These are phyloP conservation scores for Adelphocoris suturalis DNA, from an alignment of 2,888 invertebrate species.

Conservation along the genomic window DNA sequence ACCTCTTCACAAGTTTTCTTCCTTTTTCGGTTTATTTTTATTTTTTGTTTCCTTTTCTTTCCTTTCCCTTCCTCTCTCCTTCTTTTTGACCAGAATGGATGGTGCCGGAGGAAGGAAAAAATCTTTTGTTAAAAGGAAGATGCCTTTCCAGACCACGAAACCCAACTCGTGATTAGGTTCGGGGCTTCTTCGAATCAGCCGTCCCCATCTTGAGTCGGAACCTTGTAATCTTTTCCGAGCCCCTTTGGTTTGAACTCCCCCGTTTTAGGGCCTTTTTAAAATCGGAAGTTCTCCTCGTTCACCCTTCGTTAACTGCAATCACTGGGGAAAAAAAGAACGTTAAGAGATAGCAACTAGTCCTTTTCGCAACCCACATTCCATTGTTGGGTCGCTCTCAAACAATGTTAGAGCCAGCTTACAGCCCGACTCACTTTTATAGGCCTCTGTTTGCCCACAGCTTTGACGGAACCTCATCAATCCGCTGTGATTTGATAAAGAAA, in stretches of 20 bases:
- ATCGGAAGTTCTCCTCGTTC: constrained; percentile 52
- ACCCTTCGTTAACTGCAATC: constrained; percentile 31
- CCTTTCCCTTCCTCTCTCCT: not conserved
- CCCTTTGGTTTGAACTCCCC: constrained; percentile 24
- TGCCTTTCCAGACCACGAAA: constrained; percentile 71
- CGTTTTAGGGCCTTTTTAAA: not conserved
- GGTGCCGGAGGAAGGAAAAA: constrained; percentile 56
- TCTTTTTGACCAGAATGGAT: constrained; percentile 33
- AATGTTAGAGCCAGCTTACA: not conserved
- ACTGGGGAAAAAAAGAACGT: not conserved
- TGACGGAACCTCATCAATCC: constrained; percentile 44
- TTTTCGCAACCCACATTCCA: constrained; percentile 7
- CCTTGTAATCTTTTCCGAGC: constrained; percentile 54
- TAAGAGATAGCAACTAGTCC: not conserved
- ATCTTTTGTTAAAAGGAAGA: constrained; percentile 69
- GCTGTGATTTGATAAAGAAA: constrained; percentile 49
- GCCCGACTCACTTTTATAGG: not conserved
- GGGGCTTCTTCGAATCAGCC: constrained; percentile 58
- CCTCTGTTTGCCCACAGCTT: constrained; percentile 36
- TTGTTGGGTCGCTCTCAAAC: constrained; percentile 11
- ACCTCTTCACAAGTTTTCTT: constrained; percentile 40
- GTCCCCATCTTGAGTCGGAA: constrained; percentile 49
- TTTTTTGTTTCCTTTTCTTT: not conserved
- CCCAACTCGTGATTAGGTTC: constrained; percentile 69
- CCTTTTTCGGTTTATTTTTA: not conserved